Evolutionary conservation across 2,113 vertebrate species (phyloP), one percentile per base, ranked within the genome.

Genomic region (Scomber scombrus): DNA sequence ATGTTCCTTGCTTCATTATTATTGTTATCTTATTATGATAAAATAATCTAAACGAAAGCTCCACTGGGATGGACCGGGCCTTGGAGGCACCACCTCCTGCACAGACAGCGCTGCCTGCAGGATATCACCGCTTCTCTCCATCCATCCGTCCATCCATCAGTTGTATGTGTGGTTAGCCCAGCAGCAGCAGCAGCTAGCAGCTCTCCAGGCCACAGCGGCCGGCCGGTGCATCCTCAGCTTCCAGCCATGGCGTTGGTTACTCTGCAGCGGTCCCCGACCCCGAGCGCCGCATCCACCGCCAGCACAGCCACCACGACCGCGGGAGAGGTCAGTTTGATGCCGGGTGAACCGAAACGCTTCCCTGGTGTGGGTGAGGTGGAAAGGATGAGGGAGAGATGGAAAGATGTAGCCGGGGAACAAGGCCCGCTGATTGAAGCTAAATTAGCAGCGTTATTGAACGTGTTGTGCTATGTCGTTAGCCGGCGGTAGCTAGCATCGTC

Each of bases 231-330:
- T 82, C 80, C 66, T 54, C 82, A 81, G 77, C 78, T 66, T 84
- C 82, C 93, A 90, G 93, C 93, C 93, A 99, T 98, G 97, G 97
- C 97, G 94, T 92, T 98, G 94, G 97, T 98, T 60, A 98, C 97
- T 55, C 94, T 99, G 85, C 97, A 97, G 95, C 95, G 97, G 85
- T 99, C 97, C 63, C 97, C 97, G 91, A 98, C 97, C 70, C 97
- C 97, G 78, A 98, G 97, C 88, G 97, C 96, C 76, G 95, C 97
- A 61, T 98, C 97, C 85, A 97, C 96, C 21, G 96, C 97, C 93
- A 97, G 97, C 95, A 97, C 96, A 84, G 93, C 95, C 52, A 96
- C 96, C 63, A 94, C 94, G 43, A 91, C 91, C n/a, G 92, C 91
- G 58, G 94, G 92, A 84, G 94, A 95, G 93, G 91, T 94, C 49